Conservation (phyloP, 2,113 vertebrate species). For the Grammomys surdaster region DNA sequence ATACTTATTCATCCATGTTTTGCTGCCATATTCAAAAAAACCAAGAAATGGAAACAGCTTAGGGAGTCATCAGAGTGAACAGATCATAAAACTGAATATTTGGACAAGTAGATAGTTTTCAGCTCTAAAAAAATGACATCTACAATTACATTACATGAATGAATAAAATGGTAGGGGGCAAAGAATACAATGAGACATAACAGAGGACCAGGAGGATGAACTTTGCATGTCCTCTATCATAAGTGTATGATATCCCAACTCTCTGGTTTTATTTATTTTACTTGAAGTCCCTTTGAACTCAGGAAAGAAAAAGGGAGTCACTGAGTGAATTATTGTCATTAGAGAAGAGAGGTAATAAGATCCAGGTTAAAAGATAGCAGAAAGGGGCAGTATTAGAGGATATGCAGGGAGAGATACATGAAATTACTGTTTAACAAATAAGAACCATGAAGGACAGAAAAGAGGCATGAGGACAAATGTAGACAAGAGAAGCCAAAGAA, state of each 20-base stretch:
- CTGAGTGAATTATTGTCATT: neutral
- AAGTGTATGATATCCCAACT: neutral
- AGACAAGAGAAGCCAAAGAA: neutral
- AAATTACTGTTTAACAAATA: neutral
- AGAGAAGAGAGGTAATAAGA: neutral
- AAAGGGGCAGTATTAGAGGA: neutral
- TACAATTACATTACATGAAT: neutral
- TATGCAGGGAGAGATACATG: neutral
- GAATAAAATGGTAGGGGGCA: neutral
- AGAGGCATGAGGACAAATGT: neutral
- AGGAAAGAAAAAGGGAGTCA: neutral
- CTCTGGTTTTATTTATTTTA: neutral
- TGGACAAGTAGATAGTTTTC: neutral
- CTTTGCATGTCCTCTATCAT: neutral
- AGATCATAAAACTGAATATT: neutral
- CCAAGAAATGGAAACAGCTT: neutral
- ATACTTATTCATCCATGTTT: neutral
- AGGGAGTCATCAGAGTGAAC: neutral
- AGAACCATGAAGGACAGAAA: neutral
- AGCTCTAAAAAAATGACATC: neutral
- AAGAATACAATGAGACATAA: neutral
- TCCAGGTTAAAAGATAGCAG: neutral
- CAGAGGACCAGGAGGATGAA: neutral
- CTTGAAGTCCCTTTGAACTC: neutral
- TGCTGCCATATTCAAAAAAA: neutral